phyloP scores from a whole-genome alignment of 37 sponge, comb jelly and placozoan species.

The Spongilla lacustris region DNA sequence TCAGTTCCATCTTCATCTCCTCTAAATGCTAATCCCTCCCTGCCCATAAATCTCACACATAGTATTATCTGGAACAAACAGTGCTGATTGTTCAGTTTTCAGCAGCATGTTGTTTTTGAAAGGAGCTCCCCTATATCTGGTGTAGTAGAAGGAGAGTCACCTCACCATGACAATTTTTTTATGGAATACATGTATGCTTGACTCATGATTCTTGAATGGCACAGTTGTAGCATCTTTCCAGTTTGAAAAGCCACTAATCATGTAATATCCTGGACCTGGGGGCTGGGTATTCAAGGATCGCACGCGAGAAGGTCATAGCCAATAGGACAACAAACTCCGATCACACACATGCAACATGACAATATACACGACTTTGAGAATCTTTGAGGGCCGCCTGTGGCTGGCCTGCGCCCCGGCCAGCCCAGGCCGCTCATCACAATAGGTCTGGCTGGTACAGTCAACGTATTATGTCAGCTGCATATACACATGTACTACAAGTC shows the following conservation, averaged over 20 bases:
- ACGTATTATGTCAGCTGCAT: too few relatives aligned
- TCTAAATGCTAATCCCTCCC: slow-evolving; percentile 10
- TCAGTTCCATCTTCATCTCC: slow-evolving; percentile 34
- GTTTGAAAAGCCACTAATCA: background rate
- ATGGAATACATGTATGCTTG: slow-evolving; percentile 38
- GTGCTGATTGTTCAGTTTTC: background rate
- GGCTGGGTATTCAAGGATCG: too few relatives aligned
- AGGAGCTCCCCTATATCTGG: background rate
- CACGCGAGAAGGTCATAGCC: too few relatives aligned
- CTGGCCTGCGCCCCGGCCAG: too few relatives aligned
- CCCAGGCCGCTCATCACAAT: too few relatives aligned
- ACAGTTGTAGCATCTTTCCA: slow-evolving; percentile 13
- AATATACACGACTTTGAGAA: too few relatives aligned
- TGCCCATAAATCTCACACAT: background rate
- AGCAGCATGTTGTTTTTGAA: background rate
- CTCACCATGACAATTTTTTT: slow-evolving; percentile 45
- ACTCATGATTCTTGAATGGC: background rate
- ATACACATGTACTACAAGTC: too few relatives aligned
- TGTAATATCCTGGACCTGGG: too few relatives aligned
- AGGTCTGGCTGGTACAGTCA: too few relatives aligned
- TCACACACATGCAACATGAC: too few relatives aligned
- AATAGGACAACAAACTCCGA: too few relatives aligned
- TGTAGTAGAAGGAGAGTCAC: background rate
- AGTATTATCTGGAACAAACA: background rate
- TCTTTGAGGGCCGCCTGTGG: too few relatives aligned